A percentile compares a stretch with the other conserved stretches of the same genome.
Evolutionary conservation across 2,113 vertebrate genomes (phyloP).

Genomic region (Cynopterus brachyotis): DNA sequence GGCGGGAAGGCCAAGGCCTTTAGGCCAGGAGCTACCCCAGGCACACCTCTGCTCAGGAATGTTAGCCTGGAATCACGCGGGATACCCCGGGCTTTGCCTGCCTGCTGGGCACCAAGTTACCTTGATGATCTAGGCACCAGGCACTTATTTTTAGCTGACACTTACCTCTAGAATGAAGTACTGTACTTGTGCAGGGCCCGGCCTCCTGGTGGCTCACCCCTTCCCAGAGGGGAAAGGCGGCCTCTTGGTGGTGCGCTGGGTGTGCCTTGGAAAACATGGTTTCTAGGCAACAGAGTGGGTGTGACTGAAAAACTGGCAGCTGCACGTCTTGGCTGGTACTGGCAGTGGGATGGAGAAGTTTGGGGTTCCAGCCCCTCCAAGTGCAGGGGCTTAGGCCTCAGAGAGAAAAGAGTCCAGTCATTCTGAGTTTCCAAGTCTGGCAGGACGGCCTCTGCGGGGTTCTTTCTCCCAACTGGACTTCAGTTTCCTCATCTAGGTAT

Average conservation of each 20-base stretch:
- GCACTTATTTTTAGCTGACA: slow-evolving; percentile 69
- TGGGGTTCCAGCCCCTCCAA: background rate
- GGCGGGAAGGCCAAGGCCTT: slow-evolving; percentile 4
- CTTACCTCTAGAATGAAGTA: slow-evolving; percentile 59
- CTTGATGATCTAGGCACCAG: slow-evolving; percentile 64
- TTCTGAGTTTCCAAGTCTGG: background rate
- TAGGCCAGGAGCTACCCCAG: slow-evolving; percentile 40
- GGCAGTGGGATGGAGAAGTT: background rate
- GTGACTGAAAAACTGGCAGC: slow-evolving; percentile 51
- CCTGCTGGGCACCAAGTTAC: slow-evolving; percentile 73
- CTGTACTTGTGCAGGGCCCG: slow-evolving; percentile 19
- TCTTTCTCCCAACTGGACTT: background rate
- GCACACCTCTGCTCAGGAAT: slow-evolving; percentile 51
- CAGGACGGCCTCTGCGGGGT: background rate
- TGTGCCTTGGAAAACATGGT: slow-evolving; percentile 65
- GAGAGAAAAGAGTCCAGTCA: background rate
- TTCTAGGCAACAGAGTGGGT: slow-evolving; percentile 70
- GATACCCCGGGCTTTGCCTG: slow-evolving; percentile 67
- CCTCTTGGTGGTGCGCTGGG: slow-evolving; percentile 61
- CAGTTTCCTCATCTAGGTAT: background rate
- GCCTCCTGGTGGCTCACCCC: slow-evolving; percentile 63
- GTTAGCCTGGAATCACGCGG: background rate
- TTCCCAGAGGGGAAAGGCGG: slow-evolving; percentile 60
- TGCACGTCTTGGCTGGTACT: slow-evolving; percentile 62
- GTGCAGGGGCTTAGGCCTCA: background rate